These are phyloP conservation scores for Pseudomugil gertrudae DNA, from an alignment of 2,797 vertebrate genomes.

Conservation along the genomic window DNA sequence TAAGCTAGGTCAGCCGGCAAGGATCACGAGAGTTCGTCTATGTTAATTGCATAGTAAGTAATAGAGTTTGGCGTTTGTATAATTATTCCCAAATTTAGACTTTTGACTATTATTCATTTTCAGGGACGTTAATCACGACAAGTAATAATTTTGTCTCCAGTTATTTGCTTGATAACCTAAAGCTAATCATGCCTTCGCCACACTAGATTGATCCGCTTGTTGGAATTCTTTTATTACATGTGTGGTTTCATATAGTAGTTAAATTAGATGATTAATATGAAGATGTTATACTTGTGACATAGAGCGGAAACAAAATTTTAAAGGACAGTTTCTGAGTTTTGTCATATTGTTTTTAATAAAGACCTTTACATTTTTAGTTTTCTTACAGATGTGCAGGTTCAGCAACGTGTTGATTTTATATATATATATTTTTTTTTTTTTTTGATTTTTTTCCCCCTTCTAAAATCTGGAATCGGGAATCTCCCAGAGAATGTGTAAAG, in stretches of 20 bases:
- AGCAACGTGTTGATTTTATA: neutral
- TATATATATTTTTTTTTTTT: neutral
- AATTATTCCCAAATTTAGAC: neutral
- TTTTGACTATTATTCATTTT: neutral
- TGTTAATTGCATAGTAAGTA: neutral
- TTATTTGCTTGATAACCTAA: neutral
- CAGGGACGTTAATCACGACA: neutral
- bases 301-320: neutral
- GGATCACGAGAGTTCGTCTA: neutral
- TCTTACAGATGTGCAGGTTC: neutral
- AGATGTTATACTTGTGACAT: neutral
- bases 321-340: neutral
- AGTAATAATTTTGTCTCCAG: neutral
- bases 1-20: constrained; percentile 28
- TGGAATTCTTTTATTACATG: neutral
- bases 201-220: neutral
- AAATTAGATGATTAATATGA: neutral
- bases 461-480: neutral
- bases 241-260: neutral
- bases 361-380: no score
- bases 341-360: neutral
- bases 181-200: neutral
- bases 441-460: neutral
- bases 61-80: neutral
- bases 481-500: constrained; percentile 40